Base-by-base conservation (phyloP, 2,113 vertebrate species). In the Plectropomus leopardus region DNA sequence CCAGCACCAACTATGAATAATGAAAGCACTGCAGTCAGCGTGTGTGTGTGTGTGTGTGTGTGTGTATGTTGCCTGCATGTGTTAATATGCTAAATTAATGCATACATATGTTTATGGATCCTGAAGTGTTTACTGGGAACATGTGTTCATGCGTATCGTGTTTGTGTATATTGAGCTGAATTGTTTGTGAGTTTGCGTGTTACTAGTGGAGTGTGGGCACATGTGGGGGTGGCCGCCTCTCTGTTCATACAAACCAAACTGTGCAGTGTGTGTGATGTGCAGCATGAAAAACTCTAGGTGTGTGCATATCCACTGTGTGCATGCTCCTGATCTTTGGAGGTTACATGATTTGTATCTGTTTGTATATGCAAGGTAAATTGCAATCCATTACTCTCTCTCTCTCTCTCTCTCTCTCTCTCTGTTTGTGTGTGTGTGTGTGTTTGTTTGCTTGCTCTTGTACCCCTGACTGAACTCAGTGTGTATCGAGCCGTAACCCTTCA, bases 1-100 rank as follows among this genome's bases (percentile, higher is more conserved):
- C 55, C 76, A 67, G 17, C 23, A 34, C 60, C 59, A 30, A 66
- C 40, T 57, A 73, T 88, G 58, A 82, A 81, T 88, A 80, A 82
- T 76, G 64, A 60, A 85, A 50, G 24, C 24, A n/a, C 44, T 34
- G 7, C 23, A 28, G 61, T 28, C 40, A 28, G 67, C 17, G n/a
- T 57, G 51, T 17, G 24, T 30, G 23, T 30, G 24, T 45, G 26
- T 66, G 44, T 48, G 61, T 66, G 24, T 67, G 34, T 45, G 64
- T 45, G 55, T 69, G 32, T 64, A 50, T 59, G 14, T 65, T 23
- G 15, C 14, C 4, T 60, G 53, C 21, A 15, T 48, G 51, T 68
- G 42, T 47, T 54, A 70, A 72, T 40, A 28, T 40, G 32, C n/a
- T 64, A 5, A 23, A 45, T 83, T 53, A 63, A 51, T 55, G 34